Base-by-base conservation (phyloP, 1,140 invertebrate species). In the Physella acuta region DNA sequence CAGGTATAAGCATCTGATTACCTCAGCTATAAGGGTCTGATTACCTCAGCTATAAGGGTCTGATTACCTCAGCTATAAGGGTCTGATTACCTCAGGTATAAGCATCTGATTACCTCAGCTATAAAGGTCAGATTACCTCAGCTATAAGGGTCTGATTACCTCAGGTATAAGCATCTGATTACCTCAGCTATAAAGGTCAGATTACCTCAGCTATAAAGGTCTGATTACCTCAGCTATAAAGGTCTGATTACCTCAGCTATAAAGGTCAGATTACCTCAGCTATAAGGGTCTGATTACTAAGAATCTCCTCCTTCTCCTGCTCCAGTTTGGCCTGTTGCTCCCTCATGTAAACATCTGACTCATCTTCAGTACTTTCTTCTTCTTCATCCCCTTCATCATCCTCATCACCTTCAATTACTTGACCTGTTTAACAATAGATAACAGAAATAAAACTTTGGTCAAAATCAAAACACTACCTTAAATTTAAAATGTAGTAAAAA, bases 211-310 rank as follows among this genome's bases (percentile, higher is more conserved):
- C n/a, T n/a, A 44, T 44, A 20, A 44, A 20, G 20, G 39, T 11
- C 39, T 44, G 39, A 44, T 56, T 56, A n/a, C n/a, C n/a, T n/a
- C n/a, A n/a, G n/a, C n/a, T n/a, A n/a, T n/a, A n/a, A n/a, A n/a
- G n/a, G 17, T 56, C 31, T 30, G 14, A 53, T 58, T 24, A 87
- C 87, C 78, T 87, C 86, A 36, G 82, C 80, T 68, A n/a, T n/a
- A n/a, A n/a, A n/a, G n/a, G 17, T 56, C 31, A 59, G 14, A 53
- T 58, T 24, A 87, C 87, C 78, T 87, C 86, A 36, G 82, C 80
- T 68, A 88, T 84, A 53, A 89, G 77, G 44, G 82, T 81, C 70
- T 87, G 85, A 75, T 90, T 84, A 66, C 84, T 85, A 14, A 89
- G 72, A 64, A 89, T 87, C 33, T 83, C 81, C 59, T 84, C 72